Percentiles rank a stretch among this genome's conserved stretches.
Evolutionary conservation across 1,140 invertebrate species (phyloP).

Genomic region (Cecropterus lyciades): DNA sequence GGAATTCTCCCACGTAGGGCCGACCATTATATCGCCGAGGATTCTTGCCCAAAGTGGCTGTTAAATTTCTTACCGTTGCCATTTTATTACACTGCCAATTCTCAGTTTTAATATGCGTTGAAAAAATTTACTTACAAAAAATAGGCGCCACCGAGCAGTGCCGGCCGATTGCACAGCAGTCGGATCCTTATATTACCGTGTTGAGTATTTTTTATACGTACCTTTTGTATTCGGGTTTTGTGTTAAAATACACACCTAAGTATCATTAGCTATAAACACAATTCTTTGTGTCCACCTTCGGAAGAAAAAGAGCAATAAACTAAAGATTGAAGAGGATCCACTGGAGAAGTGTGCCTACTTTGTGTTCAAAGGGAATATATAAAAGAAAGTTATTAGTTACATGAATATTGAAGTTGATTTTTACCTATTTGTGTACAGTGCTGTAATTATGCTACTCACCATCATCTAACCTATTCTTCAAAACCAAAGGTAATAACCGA

Average conservation of each 20-base stretch:
- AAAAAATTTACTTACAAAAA: slow-evolving; percentile 78
- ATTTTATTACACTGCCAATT: slow-evolving; percentile 79
- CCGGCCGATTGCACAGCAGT: slow-evolving; percentile 52
- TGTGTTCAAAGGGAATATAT: too few species aligned
- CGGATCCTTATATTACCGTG: slow-evolving; percentile 73
- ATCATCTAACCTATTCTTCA: too few species aligned
- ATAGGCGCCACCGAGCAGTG: slow-evolving; percentile 78
- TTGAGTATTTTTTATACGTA: slow-evolving; percentile 71
- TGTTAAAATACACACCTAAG: slow-evolving; percentile 84
- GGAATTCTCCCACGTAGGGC: slow-evolving; percentile 57
- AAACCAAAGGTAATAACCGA: too few species aligned
- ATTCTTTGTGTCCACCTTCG: slow-evolving; percentile 78
- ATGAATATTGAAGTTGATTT: too few species aligned
- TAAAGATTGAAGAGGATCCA: slow-evolving; percentile 60
- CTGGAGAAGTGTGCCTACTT: slow-evolving; percentile 52
- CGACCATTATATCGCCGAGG: slow-evolving; percentile 62
- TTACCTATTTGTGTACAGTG: too few species aligned
- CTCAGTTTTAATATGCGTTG: slow-evolving; percentile 66
- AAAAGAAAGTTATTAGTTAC: too few species aligned
- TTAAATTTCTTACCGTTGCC: slow-evolving; percentile 76
- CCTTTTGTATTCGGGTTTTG: slow-evolving; percentile 74
- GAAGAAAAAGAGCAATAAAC: slow-evolving; percentile 79
- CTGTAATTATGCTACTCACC: too few species aligned
- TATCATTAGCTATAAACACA: slow-evolving; percentile 83
- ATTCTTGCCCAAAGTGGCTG: slow-evolving; percentile 68